Conservation (phyloP, 2,888 invertebrate species). For the Melanophora roralis region DNA sequence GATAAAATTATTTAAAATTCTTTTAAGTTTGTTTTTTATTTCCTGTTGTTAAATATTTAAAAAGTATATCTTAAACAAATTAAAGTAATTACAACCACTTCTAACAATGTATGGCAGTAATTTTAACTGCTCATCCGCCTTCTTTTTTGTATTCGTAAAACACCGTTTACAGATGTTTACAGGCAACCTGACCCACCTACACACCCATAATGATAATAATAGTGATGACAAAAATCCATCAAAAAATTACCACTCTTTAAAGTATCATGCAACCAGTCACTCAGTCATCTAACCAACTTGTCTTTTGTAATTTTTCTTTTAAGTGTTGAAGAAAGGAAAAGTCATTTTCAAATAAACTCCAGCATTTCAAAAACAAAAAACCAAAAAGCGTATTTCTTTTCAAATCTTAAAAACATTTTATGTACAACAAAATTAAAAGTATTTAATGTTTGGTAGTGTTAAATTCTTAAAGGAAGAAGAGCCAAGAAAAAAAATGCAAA, state of each 20-base stretch:
- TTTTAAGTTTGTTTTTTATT: no score
- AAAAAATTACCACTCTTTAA: conserved; percentile 49
- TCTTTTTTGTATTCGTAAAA: background rate
- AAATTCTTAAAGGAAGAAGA: conserved; percentile 32
- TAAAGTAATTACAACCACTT: background rate
- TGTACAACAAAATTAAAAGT: conserved; percentile 32
- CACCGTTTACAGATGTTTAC: conserved; percentile 3
- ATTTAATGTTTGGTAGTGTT: conserved; percentile 53
- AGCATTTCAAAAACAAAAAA: conserved; percentile 12
- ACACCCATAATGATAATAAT: conserved; percentile 13
- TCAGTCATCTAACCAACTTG: background rate
- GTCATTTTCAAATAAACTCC: conserved; percentile 40
- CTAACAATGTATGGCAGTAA: background rate
- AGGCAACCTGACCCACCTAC: conserved; percentile 26
- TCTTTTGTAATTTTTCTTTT: conserved; percentile 41
- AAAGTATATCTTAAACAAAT: background rate
- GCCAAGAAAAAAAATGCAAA: conserved; percentile 22
- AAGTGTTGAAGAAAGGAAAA: conserved; percentile 48
- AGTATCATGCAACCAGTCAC: conserved; percentile 43
- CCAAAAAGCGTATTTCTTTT: conserved; percentile 30
- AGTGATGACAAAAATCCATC: conserved; percentile 49
- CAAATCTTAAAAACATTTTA: conserved; percentile 21
- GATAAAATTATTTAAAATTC: no score
- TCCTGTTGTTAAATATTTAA: no score
- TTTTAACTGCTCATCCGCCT: background rate